Evolutionary conservation across 2,888 invertebrate genomes (phyloP), one percentile per base, ranked within the genome.

Genomic region (Chelonus formosanus): DNA sequence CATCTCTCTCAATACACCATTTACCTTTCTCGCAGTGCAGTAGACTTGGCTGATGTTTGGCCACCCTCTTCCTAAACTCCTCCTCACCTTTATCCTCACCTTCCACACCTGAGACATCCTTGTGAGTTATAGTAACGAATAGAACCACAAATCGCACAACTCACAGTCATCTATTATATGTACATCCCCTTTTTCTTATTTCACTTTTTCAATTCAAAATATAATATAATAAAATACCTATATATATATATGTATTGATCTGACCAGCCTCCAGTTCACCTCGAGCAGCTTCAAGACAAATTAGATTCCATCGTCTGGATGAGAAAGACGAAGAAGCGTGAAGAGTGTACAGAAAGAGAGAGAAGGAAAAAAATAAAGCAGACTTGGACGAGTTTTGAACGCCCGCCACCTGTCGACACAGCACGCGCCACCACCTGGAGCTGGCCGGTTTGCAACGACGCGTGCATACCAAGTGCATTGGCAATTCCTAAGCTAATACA

Each of bases 381-480:
- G 66, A 60, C 67, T 63, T 63, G 67, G 63, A 60, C 63, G 67
- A 67, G 59, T 64, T 63, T 67, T 63, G 71, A 70, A 67, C 78
- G 78, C 77, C 77, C 73, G 70, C 80, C 80, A 81, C 80, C 80
- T 81, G 81, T 80, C 80, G 78, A 68, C 68, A 63, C 69, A 73
- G 80, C 80, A 80, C 80, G 81, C 80, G 80, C 79, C 78, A 75
- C 76, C 78, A 80, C 77, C 80, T 80, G 80, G 79, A 75, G 65
- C 55, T 60, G 36, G 50, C 47, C 40, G 56, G 55, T 66, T 55
- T 10, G 61, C 56, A 66, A 66, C 61, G 50, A 66, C 61, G 60
- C 40, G 65, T 48, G 65, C 65, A 67, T 67, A 67, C 67, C 62
- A 67, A 67, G 57, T 67, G 62, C 67, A 67, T 43, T 58, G 62